phyloP scores from a whole-genome alignment of 35 echinoderm and acorn worm species.

The Stichopus chloronotus region DNA sequence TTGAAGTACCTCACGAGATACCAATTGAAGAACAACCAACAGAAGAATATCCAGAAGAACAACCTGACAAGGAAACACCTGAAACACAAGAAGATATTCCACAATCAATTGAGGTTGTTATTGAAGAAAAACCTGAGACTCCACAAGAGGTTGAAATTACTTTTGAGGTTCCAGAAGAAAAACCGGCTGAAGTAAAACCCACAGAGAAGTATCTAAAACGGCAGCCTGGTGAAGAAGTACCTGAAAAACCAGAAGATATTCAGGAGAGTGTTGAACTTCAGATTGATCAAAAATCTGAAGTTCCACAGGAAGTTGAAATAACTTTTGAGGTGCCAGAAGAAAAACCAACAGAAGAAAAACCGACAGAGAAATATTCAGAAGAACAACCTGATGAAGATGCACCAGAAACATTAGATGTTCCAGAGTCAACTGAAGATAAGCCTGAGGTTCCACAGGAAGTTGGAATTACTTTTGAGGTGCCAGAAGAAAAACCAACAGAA shows the following conservation, averaged over 20 bases:
- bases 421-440: no score
- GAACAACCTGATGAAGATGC: background rate
- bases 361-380: background rate
- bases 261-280: background rate
- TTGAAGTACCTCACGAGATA: slow-evolving; percentile 55
- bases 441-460: slow-evolving; percentile 21
- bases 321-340: slow-evolving; percentile 53
- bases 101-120: slow-evolving; percentile 1
- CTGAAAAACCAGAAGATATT: slow-evolving; percentile 6
- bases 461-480: slow-evolving; percentile 43
- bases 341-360: slow-evolving; percentile 17
- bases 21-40: background rate
- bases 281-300: background rate
- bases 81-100: background rate
- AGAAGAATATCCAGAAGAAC: slow-evolving; percentile 46
- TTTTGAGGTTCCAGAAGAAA: slow-evolving; percentile 20
- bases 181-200: background rate
- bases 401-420: background rate
- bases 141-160: slow-evolving; percentile 14
- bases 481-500: slow-evolving; percentile 39
- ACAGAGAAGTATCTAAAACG: background rate
- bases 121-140: slow-evolving; percentile 6
- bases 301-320: slow-evolving; percentile 23
- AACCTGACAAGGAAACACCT: background rate
- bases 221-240: background rate